These are phyloP conservation scores for Psittacus erithacus DNA, from an alignment of 2,113 vertebrate genomes.

Conservation along the genomic window DNA sequence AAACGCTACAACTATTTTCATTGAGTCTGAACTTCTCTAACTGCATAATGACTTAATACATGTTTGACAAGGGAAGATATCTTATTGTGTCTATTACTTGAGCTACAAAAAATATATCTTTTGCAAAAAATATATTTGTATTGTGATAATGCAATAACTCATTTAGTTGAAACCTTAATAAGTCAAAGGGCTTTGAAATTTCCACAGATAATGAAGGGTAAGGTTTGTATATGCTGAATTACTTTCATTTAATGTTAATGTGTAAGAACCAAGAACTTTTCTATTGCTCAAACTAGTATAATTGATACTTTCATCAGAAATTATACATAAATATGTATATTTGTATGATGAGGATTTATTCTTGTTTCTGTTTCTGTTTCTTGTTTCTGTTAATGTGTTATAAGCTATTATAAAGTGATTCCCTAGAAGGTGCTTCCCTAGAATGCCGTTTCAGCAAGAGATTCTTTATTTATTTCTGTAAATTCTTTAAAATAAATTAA, in stretches of 20 bases:
- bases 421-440: background rate
- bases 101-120: background rate
- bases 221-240: background rate
- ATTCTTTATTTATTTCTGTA: background rate
- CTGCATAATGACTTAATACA: background rate
- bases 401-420: background rate
- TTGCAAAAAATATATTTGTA: background rate
- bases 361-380: background rate
- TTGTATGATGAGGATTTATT: background rate
- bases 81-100: background rate
- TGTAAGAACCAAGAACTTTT: background rate
- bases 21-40: background rate
- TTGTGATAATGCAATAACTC: background rate
- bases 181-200: background rate
- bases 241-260: background rate
- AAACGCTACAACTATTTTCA: background rate
- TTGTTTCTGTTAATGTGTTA: conserved; percentile 8
- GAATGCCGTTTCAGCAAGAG: background rate
- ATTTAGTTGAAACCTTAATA: background rate
- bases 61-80: background rate
- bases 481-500: background rate
- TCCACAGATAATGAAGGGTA: background rate
- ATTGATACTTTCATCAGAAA: background rate
- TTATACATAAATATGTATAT: background rate
- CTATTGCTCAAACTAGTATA: background rate